Evolutionary conservation across 2,113 vertebrate genomes (phyloP).

Genomic region (Macheiramphus alcinus): DNA sequence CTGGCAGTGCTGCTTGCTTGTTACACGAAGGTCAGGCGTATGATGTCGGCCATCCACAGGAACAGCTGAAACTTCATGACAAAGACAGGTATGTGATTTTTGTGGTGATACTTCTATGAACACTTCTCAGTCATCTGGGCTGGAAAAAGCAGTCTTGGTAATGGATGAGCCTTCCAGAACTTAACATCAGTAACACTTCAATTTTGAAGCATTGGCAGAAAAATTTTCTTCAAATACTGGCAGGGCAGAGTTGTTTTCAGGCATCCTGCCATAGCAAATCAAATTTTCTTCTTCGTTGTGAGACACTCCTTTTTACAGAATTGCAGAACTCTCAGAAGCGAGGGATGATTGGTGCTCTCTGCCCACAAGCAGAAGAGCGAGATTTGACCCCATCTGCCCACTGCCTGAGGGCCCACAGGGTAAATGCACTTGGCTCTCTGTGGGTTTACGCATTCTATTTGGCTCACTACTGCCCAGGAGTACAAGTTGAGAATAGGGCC

Average conservation of each 20-base stretch:
- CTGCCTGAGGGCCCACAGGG: neutral
- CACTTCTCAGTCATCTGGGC: neutral
- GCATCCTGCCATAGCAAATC: neutral
- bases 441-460: neutral
- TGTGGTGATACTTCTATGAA: neutral
- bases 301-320: neutral
- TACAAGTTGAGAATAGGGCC: neutral
- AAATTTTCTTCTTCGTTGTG: neutral
- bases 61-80: slow-evolving; percentile 70
- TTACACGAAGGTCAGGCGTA: slow-evolving; percentile 56
- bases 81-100: slow-evolving; percentile 79
- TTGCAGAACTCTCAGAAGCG: neutral
- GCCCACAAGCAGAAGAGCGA: neutral
- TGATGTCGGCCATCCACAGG: slow-evolving; percentile 80
- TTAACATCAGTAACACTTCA: neutral
- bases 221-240: neutral
- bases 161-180: neutral
- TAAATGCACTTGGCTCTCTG: neutral
- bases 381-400: neutral
- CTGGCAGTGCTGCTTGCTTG: slow-evolving; percentile 85
- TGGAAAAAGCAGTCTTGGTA: neutral
- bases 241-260: neutral
- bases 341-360: neutral
- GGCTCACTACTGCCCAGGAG: neutral
- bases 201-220: neutral